Conservation (phyloP, 2,113 vertebrate genomes). For the Ceyx cyanopectus region DNA sequence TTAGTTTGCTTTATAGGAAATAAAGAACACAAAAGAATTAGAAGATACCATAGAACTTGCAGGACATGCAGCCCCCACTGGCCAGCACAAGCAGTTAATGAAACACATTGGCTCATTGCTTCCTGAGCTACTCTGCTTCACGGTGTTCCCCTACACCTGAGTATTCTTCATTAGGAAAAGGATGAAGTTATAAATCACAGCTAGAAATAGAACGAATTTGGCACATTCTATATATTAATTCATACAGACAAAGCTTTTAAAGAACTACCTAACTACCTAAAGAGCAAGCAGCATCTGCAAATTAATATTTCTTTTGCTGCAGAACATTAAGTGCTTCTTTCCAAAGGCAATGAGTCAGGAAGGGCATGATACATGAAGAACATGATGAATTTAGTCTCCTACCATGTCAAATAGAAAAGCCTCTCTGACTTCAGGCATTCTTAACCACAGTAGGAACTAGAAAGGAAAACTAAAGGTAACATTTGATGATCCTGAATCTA, state of each 20-base stretch:
- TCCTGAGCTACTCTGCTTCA: neutral
- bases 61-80: neutral
- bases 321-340: neutral
- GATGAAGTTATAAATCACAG: neutral
- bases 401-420: neutral
- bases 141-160: neutral
- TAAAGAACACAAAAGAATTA: slow-evolving; percentile 6
- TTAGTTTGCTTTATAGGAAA: slow-evolving; percentile 30
- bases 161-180: neutral
- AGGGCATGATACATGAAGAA: neutral
- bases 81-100: neutral
- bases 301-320: slow-evolving; percentile 22
- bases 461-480: neutral
- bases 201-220: slow-evolving; percentile 9
- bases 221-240: slow-evolving; percentile 41
- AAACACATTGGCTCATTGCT: neutral
- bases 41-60: neutral
- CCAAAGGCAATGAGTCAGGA: neutral
- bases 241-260: neutral
- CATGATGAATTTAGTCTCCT: neutral
- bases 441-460: neutral
- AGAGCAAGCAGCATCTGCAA: slow-evolving; percentile 17
- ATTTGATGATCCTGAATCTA: neutral
- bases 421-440: neutral
- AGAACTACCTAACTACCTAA: neutral